These are phyloP conservation scores for Eurosta solidaginis DNA, from an alignment of 1,140 invertebrate genomes.

Conservation along the genomic window DNA sequence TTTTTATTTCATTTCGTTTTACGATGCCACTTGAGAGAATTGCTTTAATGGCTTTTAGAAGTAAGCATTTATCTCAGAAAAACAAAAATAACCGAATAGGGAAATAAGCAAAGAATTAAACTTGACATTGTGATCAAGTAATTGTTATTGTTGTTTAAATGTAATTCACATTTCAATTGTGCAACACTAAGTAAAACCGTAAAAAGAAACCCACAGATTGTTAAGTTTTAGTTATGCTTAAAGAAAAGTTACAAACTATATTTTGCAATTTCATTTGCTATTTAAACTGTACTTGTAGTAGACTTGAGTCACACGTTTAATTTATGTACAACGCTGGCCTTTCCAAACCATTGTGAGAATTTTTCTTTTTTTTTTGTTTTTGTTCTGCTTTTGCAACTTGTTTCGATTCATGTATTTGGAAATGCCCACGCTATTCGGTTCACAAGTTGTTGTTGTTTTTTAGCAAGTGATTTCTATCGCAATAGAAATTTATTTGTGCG, in stretches of 20 bases:
- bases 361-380: neutral
- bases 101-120: slow-evolving; percentile 13
- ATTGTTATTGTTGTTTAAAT: slow-evolving; percentile 15
- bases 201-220: neutral
- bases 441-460: neutral
- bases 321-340: neutral
- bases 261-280: slow-evolving; percentile 24
- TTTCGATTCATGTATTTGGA: slow-evolving; percentile 20
- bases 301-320: slow-evolving; percentile 19
- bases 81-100: slow-evolving; percentile 1
- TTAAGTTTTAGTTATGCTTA: neutral
- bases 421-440: slow-evolving; percentile 17
- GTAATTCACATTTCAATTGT: slow-evolving; percentile 5
- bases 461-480: neutral
- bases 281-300: neutral
- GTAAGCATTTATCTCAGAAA: neutral
- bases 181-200: neutral
- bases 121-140: slow-evolving; percentile 22
- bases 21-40: slow-evolving; percentile 4
- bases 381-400: neutral
- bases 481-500: slow-evolving; percentile 23
- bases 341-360: neutral
- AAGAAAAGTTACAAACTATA: neutral
- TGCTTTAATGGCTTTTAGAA: slow-evolving; percentile 6
- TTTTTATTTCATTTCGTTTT: neutral